Base-by-base conservation (phyloP, 2,113 vertebrate genomes). In the Psophia crepitans region DNA sequence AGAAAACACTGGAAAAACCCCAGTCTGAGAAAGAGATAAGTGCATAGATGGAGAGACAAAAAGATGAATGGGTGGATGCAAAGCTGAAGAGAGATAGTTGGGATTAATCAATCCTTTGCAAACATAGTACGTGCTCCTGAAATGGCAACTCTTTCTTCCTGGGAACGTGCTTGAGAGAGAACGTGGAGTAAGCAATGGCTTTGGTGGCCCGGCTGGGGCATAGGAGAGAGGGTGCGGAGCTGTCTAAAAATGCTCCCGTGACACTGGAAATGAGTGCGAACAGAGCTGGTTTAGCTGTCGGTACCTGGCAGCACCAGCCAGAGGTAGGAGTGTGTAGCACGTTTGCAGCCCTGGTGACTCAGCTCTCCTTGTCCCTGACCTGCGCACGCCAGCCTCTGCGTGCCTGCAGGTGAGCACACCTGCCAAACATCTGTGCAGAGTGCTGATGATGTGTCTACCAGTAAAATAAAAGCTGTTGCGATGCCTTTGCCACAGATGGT, bases 311-410 rank as follows among this genome's bases (percentile, higher is more conserved):
- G 81, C 58, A 26, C 24, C 64, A 54, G 26, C 20, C 17, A 24
- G 43, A 61, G 43, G 66, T 2, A 54, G 76, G 46, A 68, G 28
- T 32, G 14, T 0, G 24, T 9, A 46, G 28, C 14, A 5, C 9
- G 1, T n/a, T 70, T 66, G 37, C 37, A n/a, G 30, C 43, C 22
- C 63, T 41, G 41, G 76, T 54, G 75, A 54, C 83, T 77, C 46
- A 20, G 39, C 48, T 86, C 46, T 12, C 57, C 46, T 44, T 32
- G 60, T 44, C 76, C 64, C 46, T 41, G 33, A 33, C 8, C 41
- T 12, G 46, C 5, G 4, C 41, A 7, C 8, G 2, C 35, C 33
- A 10, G 63, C 33, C 26, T 51, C 75, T 57, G 35, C 0, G 0
- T n/a, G 51, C 57, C 27, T 57, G 60, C 73, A 71, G 76, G 60